phyloP scores from a whole-genome alignment of 2,888 invertebrate species.

The Doris montereyensis region DNA sequence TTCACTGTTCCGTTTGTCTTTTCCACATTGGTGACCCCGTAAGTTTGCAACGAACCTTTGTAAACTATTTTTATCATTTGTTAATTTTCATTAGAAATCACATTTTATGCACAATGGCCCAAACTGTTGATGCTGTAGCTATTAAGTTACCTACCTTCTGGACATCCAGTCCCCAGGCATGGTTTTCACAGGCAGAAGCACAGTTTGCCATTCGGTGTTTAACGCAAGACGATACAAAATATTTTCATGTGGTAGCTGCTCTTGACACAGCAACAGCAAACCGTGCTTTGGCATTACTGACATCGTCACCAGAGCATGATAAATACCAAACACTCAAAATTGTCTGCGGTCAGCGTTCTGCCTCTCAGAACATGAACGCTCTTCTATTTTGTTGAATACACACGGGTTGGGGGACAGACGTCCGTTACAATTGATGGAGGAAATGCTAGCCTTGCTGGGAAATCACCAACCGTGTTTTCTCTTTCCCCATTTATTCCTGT shows the following conservation, averaged over 20 bases:
- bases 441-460: neutral
- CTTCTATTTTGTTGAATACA: too few relatives aligned
- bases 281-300: too few relatives aligned
- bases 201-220: slow-evolving; percentile 19
- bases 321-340: slow-evolving; percentile 12
- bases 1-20: too few relatives aligned
- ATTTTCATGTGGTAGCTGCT: slow-evolving; percentile 9
- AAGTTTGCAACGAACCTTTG: too few relatives aligned
- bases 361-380: neutral
- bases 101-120: too few relatives aligned
- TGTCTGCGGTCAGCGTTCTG: too few relatives aligned
- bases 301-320: neutral
- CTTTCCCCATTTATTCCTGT: neutral
- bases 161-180: slow-evolving; percentile 7
- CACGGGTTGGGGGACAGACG: too few relatives aligned
- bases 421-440: neutral
- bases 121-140: slow-evolving; percentile 5
- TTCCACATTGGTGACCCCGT: too few relatives aligned
- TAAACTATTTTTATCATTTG: too few relatives aligned
- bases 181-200: slow-evolving; percentile 25
- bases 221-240: too few relatives aligned
- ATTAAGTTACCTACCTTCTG: slow-evolving; percentile 27
- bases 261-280: slow-evolving; percentile 5
- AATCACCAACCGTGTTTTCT: neutral
- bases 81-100: too few relatives aligned